Base-by-base conservation (phyloP, 53 echinoderm and acorn worm genomes). In the Actinopyga echinites region DNA sequence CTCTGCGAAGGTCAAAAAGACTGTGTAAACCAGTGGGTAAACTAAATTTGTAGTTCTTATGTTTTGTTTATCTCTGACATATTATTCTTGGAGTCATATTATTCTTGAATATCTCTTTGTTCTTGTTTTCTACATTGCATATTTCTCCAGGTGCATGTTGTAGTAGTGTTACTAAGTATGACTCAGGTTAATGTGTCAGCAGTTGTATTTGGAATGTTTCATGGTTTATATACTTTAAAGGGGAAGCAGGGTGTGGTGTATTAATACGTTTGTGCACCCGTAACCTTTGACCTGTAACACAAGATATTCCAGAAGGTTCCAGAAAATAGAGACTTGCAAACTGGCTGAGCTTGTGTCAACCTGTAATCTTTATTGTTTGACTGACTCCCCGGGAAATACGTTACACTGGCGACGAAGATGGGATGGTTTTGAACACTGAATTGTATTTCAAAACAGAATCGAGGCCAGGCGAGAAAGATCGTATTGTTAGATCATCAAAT, bases 1-100 rank as follows among this genome's bases (percentile, higher is more conserved):
- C 42, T 69, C 40, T 38, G 71, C 28, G 26, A 34, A 35, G 71
- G 43, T 69, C 71, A 38, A 21, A 71, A 71, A 71, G 71, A 71
- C 4, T 44, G 10, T 43, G 0, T 13, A 71, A 71, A 42, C 71
- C 71, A 23, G 71, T 71, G 17, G 44, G 35, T 12, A 71, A 71
- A 5, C 23, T 71, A 43, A 71, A 30, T 71, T 71, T 63, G 25
- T 63, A 19, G 19, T 54, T n/a, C n/a, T n/a, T n/a, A n/a, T n/a
- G n/a, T n/a, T n/a, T n/a, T n/a, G n/a, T n/a, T n/a, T n/a, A n/a
- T n/a, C n/a, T n/a, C n/a, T n/a, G n/a, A n/a, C n/a, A n/a, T n/a
- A n/a, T n/a, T n/a, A n/a, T n/a, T n/a, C n/a, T n/a, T n/a, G n/a
- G n/a, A n/a, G n/a, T n/a, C n/a, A n/a, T n/a, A n/a, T n/a, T n/a